These are phyloP conservation scores for Drosophila tropicalis DNA, from an alignment of 1,140 invertebrate species.

Conservation along the genomic window DNA sequence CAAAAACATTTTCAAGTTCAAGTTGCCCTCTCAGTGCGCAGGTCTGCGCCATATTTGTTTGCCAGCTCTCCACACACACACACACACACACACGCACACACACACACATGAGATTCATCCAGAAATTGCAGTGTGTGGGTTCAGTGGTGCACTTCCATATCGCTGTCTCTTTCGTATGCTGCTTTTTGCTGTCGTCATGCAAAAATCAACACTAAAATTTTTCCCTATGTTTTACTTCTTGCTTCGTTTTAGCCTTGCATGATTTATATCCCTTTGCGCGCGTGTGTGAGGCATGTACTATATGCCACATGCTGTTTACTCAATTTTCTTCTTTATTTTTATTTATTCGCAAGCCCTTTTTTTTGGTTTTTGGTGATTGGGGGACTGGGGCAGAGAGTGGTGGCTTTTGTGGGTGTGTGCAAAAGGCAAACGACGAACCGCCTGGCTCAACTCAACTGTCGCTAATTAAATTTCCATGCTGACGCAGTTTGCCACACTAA, in stretches of 20 bases:
- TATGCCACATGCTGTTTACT: slow-evolving; percentile 15
- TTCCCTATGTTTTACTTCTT: slow-evolving; percentile 10
- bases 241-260: slow-evolving; percentile 28
- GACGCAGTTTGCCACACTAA: slow-evolving; percentile 69
- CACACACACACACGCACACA: slow-evolving; percentile 6
- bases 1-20: slow-evolving; percentile 77
- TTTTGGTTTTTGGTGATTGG: too few relatives aligned
- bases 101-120: not conserved
- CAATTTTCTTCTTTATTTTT: slow-evolving; percentile 4
- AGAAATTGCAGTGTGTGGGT: slow-evolving; percentile 30
- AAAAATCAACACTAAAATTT: slow-evolving; percentile 49
- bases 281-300: slow-evolving; percentile 8
- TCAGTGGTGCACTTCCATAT: slow-evolving; percentile 43
- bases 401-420: slow-evolving; percentile 35
- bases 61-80: slow-evolving; percentile 27
- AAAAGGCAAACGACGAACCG: not conserved
- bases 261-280: slow-evolving; percentile 37
- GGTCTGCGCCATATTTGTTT: slow-evolving; percentile 70
- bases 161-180: slow-evolving; percentile 40
- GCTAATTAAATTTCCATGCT: slow-evolving; percentile 78
- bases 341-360: slow-evolving; percentile 20
- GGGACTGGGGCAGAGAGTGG: not conserved
- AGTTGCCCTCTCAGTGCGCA: slow-evolving; percentile 68
- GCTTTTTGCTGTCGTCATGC: slow-evolving; percentile 70
- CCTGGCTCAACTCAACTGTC: slow-evolving; percentile 61